Evolutionary conservation across 2,113 vertebrate genomes (phyloP), one percentile per base, ranked within the genome.

Genomic region (Microcebus griseorufus): DNA sequence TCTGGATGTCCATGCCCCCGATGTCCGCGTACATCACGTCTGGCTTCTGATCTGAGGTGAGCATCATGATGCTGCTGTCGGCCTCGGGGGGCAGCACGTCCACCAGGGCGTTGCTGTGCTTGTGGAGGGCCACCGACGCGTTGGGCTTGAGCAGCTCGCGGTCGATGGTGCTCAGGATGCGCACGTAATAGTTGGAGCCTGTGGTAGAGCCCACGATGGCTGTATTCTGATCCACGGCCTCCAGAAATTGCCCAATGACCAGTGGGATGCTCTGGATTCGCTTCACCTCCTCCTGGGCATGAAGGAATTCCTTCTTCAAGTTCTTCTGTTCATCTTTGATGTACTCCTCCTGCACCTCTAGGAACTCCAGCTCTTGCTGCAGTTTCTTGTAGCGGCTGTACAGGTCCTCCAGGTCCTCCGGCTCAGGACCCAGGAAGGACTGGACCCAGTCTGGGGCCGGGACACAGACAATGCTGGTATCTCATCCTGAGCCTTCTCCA

Each of bases 11-110:
- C 99, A 99, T 99, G 29, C 99, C 99, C 1, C 99, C 99, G 0
- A 99, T 99, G 97, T 99, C 99, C 0, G 99, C 99, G 6, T 99
- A 99, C 98, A 99, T 99, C 97, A 99, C 99, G 7, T 99, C 99
- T 0, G 99, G 99, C 98, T 99, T 99, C 98, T 99, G 99, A 97
- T 99, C 99, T 99, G 99, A 99, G 0, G 99, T 99, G 62, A 99
- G 98, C 99, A 99, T 99, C 99, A 99, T 99, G 98, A 99, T 99
- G 98, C 99, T 99, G 98, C 99, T 99, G 99, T 99, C 99, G 0
- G 99, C 99, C 98, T 99, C 99, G 0, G 99, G 99, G 0, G 99
- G 99, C 9, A 99, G 99, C 0, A 99, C 99, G 0, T 99, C 99
- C 95, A 99, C 99, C 98, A 99, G 98, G 0, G 99, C 99, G 0